Evolutionary conservation across 1,140 invertebrate genomes (phyloP).

Genomic region (Thaumatotibia leucotreta): DNA sequence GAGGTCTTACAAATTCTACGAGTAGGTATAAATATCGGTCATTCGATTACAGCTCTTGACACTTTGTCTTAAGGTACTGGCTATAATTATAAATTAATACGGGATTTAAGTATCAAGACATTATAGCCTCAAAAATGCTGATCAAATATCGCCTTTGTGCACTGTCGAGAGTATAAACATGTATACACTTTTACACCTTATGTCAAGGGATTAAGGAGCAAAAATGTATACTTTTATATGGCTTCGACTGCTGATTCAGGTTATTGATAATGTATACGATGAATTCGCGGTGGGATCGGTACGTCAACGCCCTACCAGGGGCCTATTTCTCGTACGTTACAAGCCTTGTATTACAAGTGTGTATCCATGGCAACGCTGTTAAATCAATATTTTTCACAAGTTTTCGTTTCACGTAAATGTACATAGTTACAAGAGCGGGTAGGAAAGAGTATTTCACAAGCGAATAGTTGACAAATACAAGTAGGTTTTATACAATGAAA

Average conservation of each 20-base stretch:
- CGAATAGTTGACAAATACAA: too few relatives aligned
- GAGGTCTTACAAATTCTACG: background rate
- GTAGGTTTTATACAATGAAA: too few relatives aligned
- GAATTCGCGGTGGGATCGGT: background rate
- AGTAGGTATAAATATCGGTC: background rate
- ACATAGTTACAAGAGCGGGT: too few relatives aligned
- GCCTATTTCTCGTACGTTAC: too few relatives aligned
- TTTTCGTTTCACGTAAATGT: too few relatives aligned
- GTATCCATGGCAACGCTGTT: too few relatives aligned
- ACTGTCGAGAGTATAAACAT: too few relatives aligned
- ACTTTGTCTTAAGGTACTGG: background rate
- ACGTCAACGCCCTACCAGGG: slow-evolving; percentile 20
- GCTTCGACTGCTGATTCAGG: too few relatives aligned
- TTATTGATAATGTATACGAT: background rate
- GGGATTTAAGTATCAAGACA: background rate
- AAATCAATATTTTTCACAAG: too few relatives aligned
- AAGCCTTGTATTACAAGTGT: too few relatives aligned
- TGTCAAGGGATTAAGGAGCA: slow-evolving; percentile 25
- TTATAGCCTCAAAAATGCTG: background rate
- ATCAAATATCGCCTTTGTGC: slow-evolving; percentile 12
- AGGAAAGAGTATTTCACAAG: too few relatives aligned
- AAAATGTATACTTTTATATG: background rate
- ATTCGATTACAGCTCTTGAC: background rate
- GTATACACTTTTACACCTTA: too few relatives aligned
- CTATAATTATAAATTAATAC: background rate